A percentile compares a stretch with the other conserved stretches of the same genome.
Evolutionary conservation across 2,888 invertebrate species (phyloP).

Genomic region (Polymixis flavicincta): DNA sequence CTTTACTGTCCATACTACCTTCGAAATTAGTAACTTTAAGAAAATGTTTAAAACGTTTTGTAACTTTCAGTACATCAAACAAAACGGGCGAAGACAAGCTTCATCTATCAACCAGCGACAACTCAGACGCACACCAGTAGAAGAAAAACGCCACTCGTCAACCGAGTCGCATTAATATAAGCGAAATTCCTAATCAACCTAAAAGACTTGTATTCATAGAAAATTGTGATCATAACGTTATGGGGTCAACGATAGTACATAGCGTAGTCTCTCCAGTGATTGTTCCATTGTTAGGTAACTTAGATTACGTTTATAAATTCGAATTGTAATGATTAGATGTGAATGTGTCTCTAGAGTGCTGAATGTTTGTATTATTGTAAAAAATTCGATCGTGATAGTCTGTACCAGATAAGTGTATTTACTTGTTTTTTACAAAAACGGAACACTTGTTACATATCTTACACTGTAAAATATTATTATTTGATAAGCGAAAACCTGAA

Average conservation of each 20-base stretch:
- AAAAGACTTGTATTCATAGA: conserved; percentile 69
- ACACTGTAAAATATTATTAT: conserved; percentile 82
- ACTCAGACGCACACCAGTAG: conserved; percentile 89
- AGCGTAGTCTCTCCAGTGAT: conserved; percentile 74
- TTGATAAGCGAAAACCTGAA: conserved; percentile 59
- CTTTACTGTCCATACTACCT: neutral
- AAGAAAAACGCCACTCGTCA: conserved; percentile 92
- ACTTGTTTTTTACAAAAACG: conserved; percentile 75
- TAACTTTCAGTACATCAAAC: conserved; percentile 84
- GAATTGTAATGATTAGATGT: conserved; percentile 75
- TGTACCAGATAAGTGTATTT: conserved; percentile 82
- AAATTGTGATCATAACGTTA: conserved; percentile 77
- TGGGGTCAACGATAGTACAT: conserved; percentile 73
- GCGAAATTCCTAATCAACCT: conserved; percentile 62
- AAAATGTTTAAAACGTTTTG: conserved; percentile 24
- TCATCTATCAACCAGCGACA: conserved; percentile 84
- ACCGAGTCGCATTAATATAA: conserved; percentile 87
- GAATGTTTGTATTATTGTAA: conserved; percentile 62
- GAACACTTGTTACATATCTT: conserved; percentile 89
- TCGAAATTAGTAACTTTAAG: neutral
- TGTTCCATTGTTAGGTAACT: conserved; percentile 72
- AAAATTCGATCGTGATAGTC: conserved; percentile 75
- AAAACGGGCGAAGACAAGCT: conserved; percentile 87
- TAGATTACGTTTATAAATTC: conserved; percentile 69
- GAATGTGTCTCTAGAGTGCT: conserved; percentile 67